These are phyloP conservation scores for Macrocentrus cingulum DNA, from an alignment of 1,140 invertebrate species.

Conservation along the genomic window DNA sequence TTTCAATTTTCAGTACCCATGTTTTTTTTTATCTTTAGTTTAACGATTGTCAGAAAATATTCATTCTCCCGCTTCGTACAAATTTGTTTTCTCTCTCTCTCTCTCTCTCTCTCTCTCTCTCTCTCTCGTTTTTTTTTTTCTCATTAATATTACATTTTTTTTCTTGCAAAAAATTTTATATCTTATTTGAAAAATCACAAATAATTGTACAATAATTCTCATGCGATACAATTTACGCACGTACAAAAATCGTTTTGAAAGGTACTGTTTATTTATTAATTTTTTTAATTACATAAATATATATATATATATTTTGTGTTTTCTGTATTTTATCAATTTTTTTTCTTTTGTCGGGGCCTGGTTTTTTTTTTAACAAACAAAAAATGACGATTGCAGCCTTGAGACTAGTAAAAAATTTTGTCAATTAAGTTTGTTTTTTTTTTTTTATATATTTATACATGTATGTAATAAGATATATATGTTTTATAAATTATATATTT, in stretches of 20 bases:
- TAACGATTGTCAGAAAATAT: slow-evolving; percentile 27
- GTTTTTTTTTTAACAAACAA: too few species aligned
- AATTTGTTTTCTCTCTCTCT: background rate
- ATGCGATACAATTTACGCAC: slow-evolving; percentile 1
- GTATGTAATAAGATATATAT: too few species aligned
- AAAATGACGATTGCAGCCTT: too few species aligned
- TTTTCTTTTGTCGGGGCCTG: too few species aligned
- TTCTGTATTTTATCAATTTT: slow-evolving; percentile 4
- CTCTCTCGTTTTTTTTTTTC: too few species aligned
- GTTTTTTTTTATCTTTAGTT: background rate
- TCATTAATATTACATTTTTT: too few species aligned
- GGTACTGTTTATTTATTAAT: slow-evolving; percentile 3
- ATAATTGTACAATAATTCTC: slow-evolving; percentile 13
- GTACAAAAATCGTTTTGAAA: slow-evolving; percentile 15
- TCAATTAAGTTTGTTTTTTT: slow-evolving; percentile 7
- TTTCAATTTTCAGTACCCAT: slow-evolving; percentile 1
- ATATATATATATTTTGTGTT: background rate
- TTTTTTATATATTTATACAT: too few species aligned
- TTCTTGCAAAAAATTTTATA: slow-evolving; percentile 4
- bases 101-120: slow-evolving; percentile 1
- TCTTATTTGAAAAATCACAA: slow-evolving; percentile 8
- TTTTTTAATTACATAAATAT: slow-evolving; percentile 3
- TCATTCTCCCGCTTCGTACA: background rate
- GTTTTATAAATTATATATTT: slow-evolving; percentile 19
- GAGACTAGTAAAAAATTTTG: too few species aligned